Evolutionary conservation across 2,797 vertebrate species (phyloP), one percentile per base, ranked within the genome.

Genomic region (Lacerta viridis): DNA sequence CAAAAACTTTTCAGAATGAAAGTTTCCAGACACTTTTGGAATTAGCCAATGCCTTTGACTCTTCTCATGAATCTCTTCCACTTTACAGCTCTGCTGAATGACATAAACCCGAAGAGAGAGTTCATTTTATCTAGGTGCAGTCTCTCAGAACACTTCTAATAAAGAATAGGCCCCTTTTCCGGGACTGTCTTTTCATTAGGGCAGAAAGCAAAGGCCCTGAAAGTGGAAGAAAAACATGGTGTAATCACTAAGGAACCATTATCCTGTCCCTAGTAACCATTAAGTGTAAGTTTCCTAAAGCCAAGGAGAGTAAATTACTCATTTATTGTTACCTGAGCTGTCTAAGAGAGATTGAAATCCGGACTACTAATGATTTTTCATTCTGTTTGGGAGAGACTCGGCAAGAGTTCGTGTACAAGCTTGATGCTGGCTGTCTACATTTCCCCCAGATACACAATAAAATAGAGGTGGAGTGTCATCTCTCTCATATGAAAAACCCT

Each of bases 271-370:
- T 93, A 92, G 94, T 89, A 96, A 96, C 96, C 97, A 96, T 96
- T 96, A 94, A 93, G 94, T 93, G 93, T 95, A 93, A 95, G 93
- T 93, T 96, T 95, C 94, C 95, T 93, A 96, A 96, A 95, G 95
- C 64, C 90, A 92, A 69, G 93, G 96, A 94, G 88, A 76, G 94
- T 86, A 97, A 97, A 97, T 97, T 96, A 96, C 95, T 96, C 90
- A 92, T 96, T 96, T 95, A 96, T 95, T 97, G 96, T 96, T 96
- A 96, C 94, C 95, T 94, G 95, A 96, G 94, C 95, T 96, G 96
- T 93, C 94, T 93, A 95, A 93, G 92, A 93, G 95, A 96, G 95
- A 96, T 94, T 96, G 97, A 97, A 96, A 96, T 95, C 94, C 89
- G 91, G 93, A 95, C 94, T 96, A 93, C 93, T 97, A 97, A 96